Base-by-base conservation (phyloP, 92 coral and sea anemone genomes). In the Bergia puertoricense region DNA sequence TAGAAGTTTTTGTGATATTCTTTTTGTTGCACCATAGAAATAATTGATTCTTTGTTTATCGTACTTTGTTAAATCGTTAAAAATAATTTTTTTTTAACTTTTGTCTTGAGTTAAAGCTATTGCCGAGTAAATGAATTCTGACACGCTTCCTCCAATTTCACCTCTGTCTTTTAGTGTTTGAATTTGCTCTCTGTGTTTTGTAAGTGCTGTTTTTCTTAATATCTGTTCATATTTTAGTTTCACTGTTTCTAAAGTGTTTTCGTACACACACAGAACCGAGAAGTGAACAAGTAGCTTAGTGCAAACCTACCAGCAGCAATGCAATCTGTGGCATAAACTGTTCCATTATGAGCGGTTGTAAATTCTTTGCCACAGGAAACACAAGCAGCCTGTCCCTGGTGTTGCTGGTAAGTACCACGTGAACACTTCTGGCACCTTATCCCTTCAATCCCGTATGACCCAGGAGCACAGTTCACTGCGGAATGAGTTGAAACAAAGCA, bases 381-480 rank as follows among this genome's bases (percentile, higher is more conserved):
- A 45, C 92, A 90, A 16, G 81, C 5, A 22, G 54, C 22, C 75
- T 59, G 88, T 2, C 93, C 91, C 42, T 37, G 90, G 7, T 37
- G 39, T 40, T 91, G 88, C 85, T 91, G 91, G 42, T 88, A 91
- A 38, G 85, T 81, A 2, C 93, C 93, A 77, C 39, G 68, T 51
- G 77, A 66, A 77, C 93, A 91, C 62, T 74, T 50, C n/a, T 18
- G 59, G 80, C 93, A 91, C 8, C 69, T 86, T 69, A 62, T 71
- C 51, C 86, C 88, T 68, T 37, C 39, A n/a, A 90, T 81, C 37
- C 86, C 82, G 78, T 85, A 68, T 80, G 92, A 69, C 41, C 90
- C 92, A 45, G 92, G 48, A 66, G 90, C 74, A 48, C 92, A 90
- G 66, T 86, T 87, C 72, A 85, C 92, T 90, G 57, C 6, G 43